Evolutionary conservation across 2,113 vertebrate species (phyloP).

Genomic region (Manacus vitellinus): DNA sequence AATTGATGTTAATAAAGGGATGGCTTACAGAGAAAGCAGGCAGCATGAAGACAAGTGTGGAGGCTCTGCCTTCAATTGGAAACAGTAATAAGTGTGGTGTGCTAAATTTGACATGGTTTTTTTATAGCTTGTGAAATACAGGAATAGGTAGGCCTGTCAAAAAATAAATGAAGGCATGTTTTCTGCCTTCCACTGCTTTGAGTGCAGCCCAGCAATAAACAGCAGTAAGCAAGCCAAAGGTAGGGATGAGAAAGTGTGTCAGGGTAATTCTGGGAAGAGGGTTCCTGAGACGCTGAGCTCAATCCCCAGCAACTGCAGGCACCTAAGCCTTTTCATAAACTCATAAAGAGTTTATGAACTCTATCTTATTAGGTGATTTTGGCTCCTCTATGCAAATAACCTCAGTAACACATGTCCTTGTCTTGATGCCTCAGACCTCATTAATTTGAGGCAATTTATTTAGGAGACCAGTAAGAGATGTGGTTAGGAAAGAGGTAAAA

Average conservation of each 20-base stretch:
- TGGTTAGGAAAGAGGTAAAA: neutral
- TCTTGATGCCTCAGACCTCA: neutral
- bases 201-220: neutral
- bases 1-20: constrained; percentile 40
- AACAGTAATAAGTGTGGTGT: neutral
- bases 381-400: neutral
- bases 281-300: neutral
- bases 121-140: neutral
- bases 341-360: neutral
- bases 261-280: neutral
- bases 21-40: constrained; percentile 26
- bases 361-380: neutral
- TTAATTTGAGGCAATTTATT: neutral
- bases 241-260: neutral
- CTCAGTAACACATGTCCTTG: neutral
- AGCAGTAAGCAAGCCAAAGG: neutral
- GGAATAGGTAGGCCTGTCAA: neutral
- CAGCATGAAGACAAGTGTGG: neutral
- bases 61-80: neutral
- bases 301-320: neutral
- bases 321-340: constrained; percentile 4
- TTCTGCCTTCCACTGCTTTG: neutral
- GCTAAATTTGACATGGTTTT: neutral
- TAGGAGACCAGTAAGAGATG: neutral
- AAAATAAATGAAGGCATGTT: neutral